phyloP scores from a whole-genome alignment of 2,888 invertebrate genomes.

The Leucania comma region DNA sequence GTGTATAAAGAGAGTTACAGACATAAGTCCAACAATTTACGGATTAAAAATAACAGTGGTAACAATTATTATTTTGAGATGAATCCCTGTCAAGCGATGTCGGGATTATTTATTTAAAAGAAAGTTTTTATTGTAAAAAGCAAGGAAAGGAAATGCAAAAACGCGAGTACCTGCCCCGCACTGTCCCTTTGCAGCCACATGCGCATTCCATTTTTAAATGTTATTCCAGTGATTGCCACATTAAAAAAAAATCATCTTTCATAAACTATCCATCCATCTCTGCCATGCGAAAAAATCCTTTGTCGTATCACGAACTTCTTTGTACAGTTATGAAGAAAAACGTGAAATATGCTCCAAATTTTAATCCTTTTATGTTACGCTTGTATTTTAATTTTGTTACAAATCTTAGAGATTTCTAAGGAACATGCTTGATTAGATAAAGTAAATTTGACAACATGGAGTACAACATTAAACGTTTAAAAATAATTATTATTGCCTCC shows the following conservation, averaged over 20 bases:
- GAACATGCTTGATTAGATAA: constrained; percentile 43
- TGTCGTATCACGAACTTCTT: constrained; percentile 79
- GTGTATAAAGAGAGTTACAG: neutral
- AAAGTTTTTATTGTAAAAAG: constrained; percentile 91
- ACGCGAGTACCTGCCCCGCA: constrained; percentile 85
- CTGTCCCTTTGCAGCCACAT: constrained; percentile 88
- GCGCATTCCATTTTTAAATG: constrained; percentile 86
- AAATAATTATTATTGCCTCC: neutral
- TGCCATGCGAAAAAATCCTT: constrained; percentile 78
- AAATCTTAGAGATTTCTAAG: constrained; percentile 37
- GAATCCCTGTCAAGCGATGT: constrained; percentile 88
- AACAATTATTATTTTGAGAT: constrained; percentile 88
- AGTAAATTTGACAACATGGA: constrained; percentile 47
- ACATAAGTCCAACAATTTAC: constrained; percentile 24
- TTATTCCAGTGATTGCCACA: constrained; percentile 80
- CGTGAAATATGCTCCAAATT: constrained; percentile 72
- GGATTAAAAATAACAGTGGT: constrained; percentile 45
- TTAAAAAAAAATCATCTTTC: constrained; percentile 82
- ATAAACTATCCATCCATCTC: constrained; percentile 76
- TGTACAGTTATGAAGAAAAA: constrained; percentile 70
- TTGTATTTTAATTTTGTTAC: constrained; percentile 62
- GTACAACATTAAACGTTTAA: constrained; percentile 24
- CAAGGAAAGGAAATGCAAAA: constrained; percentile 90
- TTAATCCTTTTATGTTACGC: constrained; percentile 80
- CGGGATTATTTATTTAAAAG: constrained; percentile 90